Evolutionary conservation across 2,888 invertebrate species (phyloP).

Genomic region (Microplitis manilae): DNA sequence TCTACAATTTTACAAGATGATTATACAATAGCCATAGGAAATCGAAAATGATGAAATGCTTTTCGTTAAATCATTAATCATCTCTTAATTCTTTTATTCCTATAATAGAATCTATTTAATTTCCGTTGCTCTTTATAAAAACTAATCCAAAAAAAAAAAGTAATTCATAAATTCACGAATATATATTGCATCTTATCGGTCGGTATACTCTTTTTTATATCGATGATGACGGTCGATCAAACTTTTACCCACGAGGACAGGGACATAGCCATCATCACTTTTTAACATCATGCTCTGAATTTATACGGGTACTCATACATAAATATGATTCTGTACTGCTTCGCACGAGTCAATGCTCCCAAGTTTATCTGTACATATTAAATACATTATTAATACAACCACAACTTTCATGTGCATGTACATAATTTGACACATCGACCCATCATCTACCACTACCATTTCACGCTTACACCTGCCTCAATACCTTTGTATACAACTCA

Average conservation of each 20-base stretch:
- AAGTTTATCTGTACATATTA: background rate
- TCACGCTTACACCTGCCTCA: slow-evolving; percentile 27
- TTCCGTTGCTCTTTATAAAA: too few relatives aligned
- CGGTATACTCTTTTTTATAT: background rate
- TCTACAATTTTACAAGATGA: background rate
- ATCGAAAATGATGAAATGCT: background rate
- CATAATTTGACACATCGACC: background rate
- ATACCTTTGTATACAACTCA: slow-evolving; percentile 1
- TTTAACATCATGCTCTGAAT: background rate
- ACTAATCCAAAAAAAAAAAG: too few relatives aligned
- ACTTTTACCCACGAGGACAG: background rate
- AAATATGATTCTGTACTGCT: background rate
- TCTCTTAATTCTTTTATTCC: background rate
- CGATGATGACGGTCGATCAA: background rate
- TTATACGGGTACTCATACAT: slow-evolving; percentile 1
- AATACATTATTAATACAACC: background rate
- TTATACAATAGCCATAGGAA: background rate
- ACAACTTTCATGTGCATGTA: background rate
- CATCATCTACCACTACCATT: background rate
- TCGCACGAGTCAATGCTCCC: background rate
- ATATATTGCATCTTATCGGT: background rate
- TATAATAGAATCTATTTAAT: too few relatives aligned
- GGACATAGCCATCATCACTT: slow-evolving; percentile 1
- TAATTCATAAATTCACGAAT: background rate
- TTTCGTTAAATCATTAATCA: background rate